Percentiles rank a stretch among this genome's conserved stretches.
Evolutionary conservation across 2,113 vertebrate species (phyloP).

Genomic region (Xiphorhynchus elegans): DNA sequence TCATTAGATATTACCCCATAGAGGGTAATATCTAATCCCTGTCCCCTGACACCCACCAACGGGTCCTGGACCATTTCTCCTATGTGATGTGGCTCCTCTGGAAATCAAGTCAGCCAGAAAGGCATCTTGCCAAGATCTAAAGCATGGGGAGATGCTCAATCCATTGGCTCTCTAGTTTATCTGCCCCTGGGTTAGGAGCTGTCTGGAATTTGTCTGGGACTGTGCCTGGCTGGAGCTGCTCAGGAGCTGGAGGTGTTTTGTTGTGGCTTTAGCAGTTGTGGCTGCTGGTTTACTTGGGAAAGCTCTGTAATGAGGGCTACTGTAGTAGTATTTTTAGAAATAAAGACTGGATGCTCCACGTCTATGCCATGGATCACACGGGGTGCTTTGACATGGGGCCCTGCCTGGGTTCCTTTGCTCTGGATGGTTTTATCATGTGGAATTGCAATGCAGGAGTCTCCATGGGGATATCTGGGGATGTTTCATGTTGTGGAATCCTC

Average conservation of each 20-base stretch:
- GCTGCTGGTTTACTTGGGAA: background rate
- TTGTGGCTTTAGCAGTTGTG: background rate
- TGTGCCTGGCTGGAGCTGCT: background rate
- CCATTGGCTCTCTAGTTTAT: rapidly evolving
- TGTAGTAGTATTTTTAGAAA: background rate
- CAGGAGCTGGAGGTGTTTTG: background rate
- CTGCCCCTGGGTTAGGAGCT: background rate
- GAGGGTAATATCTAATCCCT: background rate
- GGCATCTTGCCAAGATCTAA: rapidly evolving
- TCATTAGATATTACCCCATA: too few relatives aligned
- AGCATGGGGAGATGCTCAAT: background rate
- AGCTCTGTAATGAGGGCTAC: background rate
- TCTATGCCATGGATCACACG: rapidly evolving
- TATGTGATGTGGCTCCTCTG: background rate
- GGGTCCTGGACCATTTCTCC: rapidly evolving
- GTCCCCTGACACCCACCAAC: background rate
- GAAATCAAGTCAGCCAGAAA: background rate
- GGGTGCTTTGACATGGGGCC: rapidly evolving
- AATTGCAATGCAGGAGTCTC: rapidly evolving
- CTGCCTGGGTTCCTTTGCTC: background rate
- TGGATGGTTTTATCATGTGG: background rate
- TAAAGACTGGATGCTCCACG: rapidly evolving
- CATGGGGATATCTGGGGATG: background rate
- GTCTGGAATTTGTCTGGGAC: background rate
- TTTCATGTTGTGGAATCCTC: background rate